Evolutionary conservation across 2,797 vertebrate species (phyloP).

Genomic region (Falco cherrug): DNA sequence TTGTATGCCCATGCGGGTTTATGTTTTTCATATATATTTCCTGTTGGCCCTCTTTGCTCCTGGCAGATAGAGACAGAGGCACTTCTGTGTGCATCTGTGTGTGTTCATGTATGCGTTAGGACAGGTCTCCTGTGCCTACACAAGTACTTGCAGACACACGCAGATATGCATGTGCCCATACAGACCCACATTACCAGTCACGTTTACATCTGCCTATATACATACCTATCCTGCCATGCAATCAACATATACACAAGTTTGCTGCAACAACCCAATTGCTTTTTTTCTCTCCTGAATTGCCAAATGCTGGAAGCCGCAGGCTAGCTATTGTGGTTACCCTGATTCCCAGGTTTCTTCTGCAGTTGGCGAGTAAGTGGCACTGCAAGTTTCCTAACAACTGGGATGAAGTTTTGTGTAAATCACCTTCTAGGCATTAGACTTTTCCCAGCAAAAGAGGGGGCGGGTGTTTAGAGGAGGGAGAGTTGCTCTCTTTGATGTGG

Average conservation of each 20-base stretch:
- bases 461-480: slow-evolving; percentile 25
- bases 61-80: neutral
- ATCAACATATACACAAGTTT: neutral
- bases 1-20: neutral
- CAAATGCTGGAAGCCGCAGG: slow-evolving; percentile 16
- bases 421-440: slow-evolving; percentile 67
- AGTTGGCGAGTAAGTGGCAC: neutral
- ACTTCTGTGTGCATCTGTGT: neutral
- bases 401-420: slow-evolving; percentile 48
- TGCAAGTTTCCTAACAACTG: slow-evolving; percentile 47
- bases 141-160: neutral
- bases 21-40: neutral
- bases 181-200: neutral
- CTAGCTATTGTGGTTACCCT: slow-evolving; percentile 40
- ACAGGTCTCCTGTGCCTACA: neutral
- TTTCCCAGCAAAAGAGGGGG: slow-evolving; percentile 59
- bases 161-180: neutral
- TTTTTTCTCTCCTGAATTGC: neutral
- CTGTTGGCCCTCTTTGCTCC: neutral
- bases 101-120: neutral
- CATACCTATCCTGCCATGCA: neutral
- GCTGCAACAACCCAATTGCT: neutral
- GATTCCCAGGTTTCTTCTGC: slow-evolving; percentile 52
- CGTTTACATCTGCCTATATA: neutral
- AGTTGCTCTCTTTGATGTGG: slow-evolving; percentile 61